phyloP scores from a whole-genome alignment of 2,797 vertebrate species.

The Falco columbarius region DNA sequence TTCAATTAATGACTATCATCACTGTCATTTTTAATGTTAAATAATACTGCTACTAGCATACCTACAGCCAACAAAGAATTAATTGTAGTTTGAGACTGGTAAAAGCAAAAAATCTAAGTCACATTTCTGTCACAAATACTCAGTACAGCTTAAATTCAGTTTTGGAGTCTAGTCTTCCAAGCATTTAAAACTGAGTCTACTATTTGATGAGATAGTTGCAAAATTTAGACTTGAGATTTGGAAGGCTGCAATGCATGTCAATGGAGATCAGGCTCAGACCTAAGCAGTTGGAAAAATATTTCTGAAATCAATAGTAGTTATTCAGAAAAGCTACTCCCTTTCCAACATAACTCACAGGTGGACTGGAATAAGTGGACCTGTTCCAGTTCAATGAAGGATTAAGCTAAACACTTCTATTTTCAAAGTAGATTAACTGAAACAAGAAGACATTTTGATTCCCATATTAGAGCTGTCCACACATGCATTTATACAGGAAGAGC shows the following conservation, averaged over 20 bases:
- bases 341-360: conserved; percentile 3
- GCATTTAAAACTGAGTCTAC: neutral
- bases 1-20: neutral
- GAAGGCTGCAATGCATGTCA: neutral
- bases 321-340: conserved; percentile 25
- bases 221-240: neutral
- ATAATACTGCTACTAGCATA: neutral
- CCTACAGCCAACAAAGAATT: neutral
- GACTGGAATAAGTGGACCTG: neutral
- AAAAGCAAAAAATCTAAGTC: neutral
- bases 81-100: neutral
- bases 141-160: neutral
- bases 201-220: neutral
- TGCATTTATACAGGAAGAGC: neutral
- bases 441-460: conserved; percentile 30
- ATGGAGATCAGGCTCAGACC: neutral
- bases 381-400: conserved; percentile 43
- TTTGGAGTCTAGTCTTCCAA: neutral
- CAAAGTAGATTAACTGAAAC: conserved; percentile 46
- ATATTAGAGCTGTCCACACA: conserved; percentile 15
- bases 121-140: neutral
- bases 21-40: neutral
- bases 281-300: neutral
- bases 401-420: conserved; percentile 41
- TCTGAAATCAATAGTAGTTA: neutral